phyloP scores from a whole-genome alignment of 2,113 vertebrate genomes.

The Meriones unguiculatus region DNA sequence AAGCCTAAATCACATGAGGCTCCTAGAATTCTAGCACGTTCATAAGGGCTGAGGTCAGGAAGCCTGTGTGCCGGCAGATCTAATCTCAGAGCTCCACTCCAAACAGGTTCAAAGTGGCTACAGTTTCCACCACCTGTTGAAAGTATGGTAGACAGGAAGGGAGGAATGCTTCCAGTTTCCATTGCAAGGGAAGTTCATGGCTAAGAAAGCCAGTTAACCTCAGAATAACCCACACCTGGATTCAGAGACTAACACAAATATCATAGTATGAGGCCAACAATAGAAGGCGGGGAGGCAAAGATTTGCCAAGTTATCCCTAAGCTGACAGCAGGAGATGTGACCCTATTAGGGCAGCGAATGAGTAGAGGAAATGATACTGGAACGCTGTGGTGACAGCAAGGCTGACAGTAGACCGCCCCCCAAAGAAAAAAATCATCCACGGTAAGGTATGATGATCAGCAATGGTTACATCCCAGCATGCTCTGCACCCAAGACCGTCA shows the following conservation, averaged over 20 bases:
- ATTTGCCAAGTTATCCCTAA: rapidly evolving
- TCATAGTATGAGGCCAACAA: background rate
- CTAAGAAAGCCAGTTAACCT: background rate
- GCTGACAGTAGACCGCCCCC: rapidly evolving
- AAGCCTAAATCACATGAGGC: background rate
- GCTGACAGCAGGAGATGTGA: background rate
- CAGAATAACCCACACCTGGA: background rate
- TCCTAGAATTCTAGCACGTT: background rate
- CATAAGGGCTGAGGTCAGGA: background rate
- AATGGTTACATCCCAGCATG: rapidly evolving
- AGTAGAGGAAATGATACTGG: background rate
- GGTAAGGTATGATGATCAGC: rapidly evolving
- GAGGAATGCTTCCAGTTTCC: background rate
- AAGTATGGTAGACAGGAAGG: background rate
- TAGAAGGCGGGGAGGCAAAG: background rate
- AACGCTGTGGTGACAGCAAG: too few relatives aligned
- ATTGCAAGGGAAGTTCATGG: background rate
- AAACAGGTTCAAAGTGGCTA: background rate
- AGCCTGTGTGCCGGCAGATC: background rate
- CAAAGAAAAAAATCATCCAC: background rate
- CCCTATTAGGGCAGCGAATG: background rate
- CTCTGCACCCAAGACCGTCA: background rate
- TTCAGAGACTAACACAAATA: background rate
- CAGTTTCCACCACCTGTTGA: background rate
- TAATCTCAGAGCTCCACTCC: background rate